Base-by-base conservation (phyloP, 2,888 invertebrate species). In the Axea sp. region DNA sequence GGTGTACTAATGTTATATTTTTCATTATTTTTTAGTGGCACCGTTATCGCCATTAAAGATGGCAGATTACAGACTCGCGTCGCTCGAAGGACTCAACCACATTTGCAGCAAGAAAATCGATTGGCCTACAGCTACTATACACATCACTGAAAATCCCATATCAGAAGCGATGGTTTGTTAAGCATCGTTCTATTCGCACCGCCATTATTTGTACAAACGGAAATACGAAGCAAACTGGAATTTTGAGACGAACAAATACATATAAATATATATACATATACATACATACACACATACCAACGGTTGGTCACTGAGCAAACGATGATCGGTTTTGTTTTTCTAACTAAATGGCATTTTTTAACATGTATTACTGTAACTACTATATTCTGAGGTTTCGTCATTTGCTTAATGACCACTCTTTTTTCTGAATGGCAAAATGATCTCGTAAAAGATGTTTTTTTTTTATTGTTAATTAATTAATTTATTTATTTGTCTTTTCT, bases 111-210 rank as follows among this genome's bases (percentile, higher is more conserved):
- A 87, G 87, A 85, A 88, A 81, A 82, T 90, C 85, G 89, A 88
- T 81, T 88, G 88, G 83, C 88, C 88, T 81, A 90, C 92, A 80
- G 91, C 92, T 75, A 91, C 92, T 82, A 93, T 94, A 86, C 92
- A 92, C 88, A 94, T 93, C 88, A 94, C 93, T 65, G 93, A 93
- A 89, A 94, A 93, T 87, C 94, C 94, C 55, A 93, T 94, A 87
- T 92, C 93, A 73, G 92, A 92, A 81, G 93, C 93, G 39, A 92
- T 93, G 78, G 93, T 91, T 83, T 93, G 93, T 89, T 93, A 93
- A 91, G 86, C 77, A 62, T 28, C 64, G 24, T 2, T 49, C 51
- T 17, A 68, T 65, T 53, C 65, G 39, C 47, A 73, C 64, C 69
- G 65, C 51, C 76, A 68, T 76, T 73, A 75, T 79, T 78, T 76